Base-by-base conservation (phyloP, 2,113 vertebrate genomes). In the Calonectris borealis region DNA sequence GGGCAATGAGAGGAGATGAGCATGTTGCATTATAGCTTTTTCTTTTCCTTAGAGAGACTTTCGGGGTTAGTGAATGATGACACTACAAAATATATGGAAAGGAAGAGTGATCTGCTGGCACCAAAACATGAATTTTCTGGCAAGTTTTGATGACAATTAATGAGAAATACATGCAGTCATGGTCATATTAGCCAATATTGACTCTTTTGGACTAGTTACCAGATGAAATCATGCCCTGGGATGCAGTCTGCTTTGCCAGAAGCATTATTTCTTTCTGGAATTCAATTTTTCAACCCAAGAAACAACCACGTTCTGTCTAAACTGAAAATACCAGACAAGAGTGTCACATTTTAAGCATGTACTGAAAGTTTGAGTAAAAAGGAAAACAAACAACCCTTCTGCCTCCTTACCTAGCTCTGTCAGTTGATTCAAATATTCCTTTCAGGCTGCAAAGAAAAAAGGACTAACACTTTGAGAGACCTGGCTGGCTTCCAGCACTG, bases 181-280 rank as follows among this genome's bases (percentile, higher is more conserved):
- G 68, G 54, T 55, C 78, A 34, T 90, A 95, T 90, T 88, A 90
- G 75, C 94, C 91, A 96, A 68, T 77, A 83, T 15, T 87, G 88
- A 91, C 80, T 95, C 88, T 91, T 57, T 61, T 94, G 93, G 91
- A 89, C 78, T 64, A 87, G 82, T 95, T 77, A 88, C 46, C 68
- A 93, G 78, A 95, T 93, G 87, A 97, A 97, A 95, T 94, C 81
- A 86, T 77, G 71, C 64, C 91, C 86, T 96, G 96, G 95, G 96
- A 97, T 96, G 88, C 75, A 95, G 89, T 55, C 42, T 38, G 4
- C 75, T 83, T 77, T 91, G 96, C 91, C 94, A 97, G 82, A 95
- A 95, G 68, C 79, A 80, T 94, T 91, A 95, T 93, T 95, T 95
- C 81, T 72, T 93, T 94, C 81, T 95, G 91, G 87, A 96, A 96